Conservation (phyloP, 2,888 invertebrate genomes). For the Cataglyphis altisquamis region DNA sequence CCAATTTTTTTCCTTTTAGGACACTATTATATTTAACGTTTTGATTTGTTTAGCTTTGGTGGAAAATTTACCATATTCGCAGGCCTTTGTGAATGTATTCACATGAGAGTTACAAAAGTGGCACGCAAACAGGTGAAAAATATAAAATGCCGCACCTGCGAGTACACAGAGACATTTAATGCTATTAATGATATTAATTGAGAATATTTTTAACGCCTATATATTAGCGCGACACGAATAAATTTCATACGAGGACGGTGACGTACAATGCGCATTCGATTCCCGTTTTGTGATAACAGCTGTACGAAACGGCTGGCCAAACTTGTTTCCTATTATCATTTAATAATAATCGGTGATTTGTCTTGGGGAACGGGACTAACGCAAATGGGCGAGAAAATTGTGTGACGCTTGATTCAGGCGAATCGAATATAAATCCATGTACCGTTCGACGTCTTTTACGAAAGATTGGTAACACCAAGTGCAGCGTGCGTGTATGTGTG, state of each 20-base stretch:
- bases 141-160: slow-evolving; percentile 27
- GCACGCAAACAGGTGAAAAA: slow-evolving; percentile 35
- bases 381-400: slow-evolving; percentile 33
- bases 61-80: not conserved
- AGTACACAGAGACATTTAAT: not conserved
- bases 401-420: slow-evolving; percentile 40
- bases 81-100: slow-evolving; percentile 12
- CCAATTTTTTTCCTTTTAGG: not conserved
- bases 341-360: slow-evolving; percentile 47
- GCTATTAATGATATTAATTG: slow-evolving; percentile 25
- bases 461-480: slow-evolving; percentile 28
- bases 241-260: not conserved
- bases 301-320: slow-evolving; percentile 32
- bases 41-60: not conserved
- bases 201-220: slow-evolving; percentile 22
- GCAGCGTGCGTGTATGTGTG: not conserved
- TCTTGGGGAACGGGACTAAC: slow-evolving; percentile 32
- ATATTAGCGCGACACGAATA: slow-evolving; percentile 18
- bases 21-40: not conserved
- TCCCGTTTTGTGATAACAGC: slow-evolving; percentile 27
- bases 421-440: slow-evolving; percentile 44
- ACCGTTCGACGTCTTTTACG: slow-evolving; percentile 42
- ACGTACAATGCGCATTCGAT: slow-evolving; percentile 5
- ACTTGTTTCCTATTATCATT: slow-evolving; percentile 47
- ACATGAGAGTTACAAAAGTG: slow-evolving; percentile 19